These are phyloP conservation scores for Drosophila sulfurigaster DNA, from an alignment of 1,140 invertebrate species.

Conservation along the genomic window DNA sequence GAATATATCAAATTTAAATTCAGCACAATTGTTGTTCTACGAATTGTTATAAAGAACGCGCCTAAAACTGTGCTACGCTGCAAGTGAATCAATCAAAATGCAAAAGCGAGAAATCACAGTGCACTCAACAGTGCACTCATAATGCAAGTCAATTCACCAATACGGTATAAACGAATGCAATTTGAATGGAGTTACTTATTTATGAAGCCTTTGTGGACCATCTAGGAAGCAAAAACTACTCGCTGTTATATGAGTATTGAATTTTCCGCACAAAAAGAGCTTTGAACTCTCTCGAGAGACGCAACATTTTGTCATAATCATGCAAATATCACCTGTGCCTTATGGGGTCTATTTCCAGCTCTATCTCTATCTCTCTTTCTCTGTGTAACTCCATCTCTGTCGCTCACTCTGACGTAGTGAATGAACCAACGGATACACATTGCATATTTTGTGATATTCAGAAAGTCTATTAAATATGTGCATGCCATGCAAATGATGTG, in stretches of 20 bases:
- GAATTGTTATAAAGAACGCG: slow-evolving; percentile 1
- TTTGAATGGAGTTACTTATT: slow-evolving; percentile 49
- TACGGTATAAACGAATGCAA: slow-evolving; percentile 42
- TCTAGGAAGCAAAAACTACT: slow-evolving; percentile 35
- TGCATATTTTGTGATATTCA: slow-evolving; percentile 80
- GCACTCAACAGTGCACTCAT: slow-evolving; percentile 14
- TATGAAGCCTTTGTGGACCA: slow-evolving; percentile 5
- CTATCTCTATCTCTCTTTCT: not conserved
- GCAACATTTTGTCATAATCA: slow-evolving; percentile 70
- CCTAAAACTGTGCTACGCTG: slow-evolving; percentile 43
- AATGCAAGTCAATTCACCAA: slow-evolving; percentile 6
- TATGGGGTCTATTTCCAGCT: not conserved
- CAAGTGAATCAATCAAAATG: not conserved
- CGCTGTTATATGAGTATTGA: slow-evolving; percentile 24
- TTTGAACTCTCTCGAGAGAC: slow-evolving; percentile 60
- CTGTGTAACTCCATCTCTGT: not conserved
- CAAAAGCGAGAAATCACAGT: not conserved
- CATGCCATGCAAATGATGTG: slow-evolving; percentile 68
- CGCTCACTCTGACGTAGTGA: not conserved
- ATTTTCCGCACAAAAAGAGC: slow-evolving; percentile 37
- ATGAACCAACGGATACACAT: slow-evolving; percentile 2
- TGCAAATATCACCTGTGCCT: slow-evolving; percentile 77
- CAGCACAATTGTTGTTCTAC: no score
- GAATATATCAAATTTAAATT: no score
- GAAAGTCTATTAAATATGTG: slow-evolving; percentile 79